A percentile compares a stretch with the other conserved stretches of the same genome.
Evolutionary conservation across 1,140 invertebrate species (phyloP).

Genomic region (Oncopeltus fasciatus): DNA sequence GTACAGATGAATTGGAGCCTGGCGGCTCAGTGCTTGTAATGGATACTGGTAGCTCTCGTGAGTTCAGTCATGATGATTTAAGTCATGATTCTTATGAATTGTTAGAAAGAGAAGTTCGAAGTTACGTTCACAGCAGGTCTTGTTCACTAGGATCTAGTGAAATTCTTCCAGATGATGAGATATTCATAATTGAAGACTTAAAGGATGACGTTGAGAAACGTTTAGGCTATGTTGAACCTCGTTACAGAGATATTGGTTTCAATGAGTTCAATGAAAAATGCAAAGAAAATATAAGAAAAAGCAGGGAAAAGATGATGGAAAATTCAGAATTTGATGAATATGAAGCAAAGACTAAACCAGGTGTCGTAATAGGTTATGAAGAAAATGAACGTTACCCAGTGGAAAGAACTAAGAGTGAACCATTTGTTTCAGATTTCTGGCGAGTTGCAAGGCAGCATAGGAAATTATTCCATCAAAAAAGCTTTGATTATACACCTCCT

Average conservation of each 20-base stretch:
- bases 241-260: constrained; percentile 25
- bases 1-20: constrained; percentile 36
- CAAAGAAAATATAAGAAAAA: constrained; percentile 24
- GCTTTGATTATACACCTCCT: constrained; percentile 65
- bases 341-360: constrained; percentile 33
- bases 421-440: constrained; percentile 36
- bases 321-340: constrained; percentile 31
- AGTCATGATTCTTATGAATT: constrained; percentile 80
- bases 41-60: constrained; percentile 24
- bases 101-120: constrained; percentile 39
- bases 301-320: constrained; percentile 18
- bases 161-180: constrained; percentile 38
- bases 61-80: constrained; percentile 62
- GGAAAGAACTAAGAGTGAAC: constrained; percentile 70
- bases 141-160: constrained; percentile 51
- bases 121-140: constrained; percentile 19
- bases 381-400: constrained; percentile 32
- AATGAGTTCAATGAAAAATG: constrained; percentile 28
- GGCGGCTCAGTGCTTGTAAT: constrained; percentile 25
- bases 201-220: constrained; percentile 26
- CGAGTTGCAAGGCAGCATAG: constrained; percentile 22
- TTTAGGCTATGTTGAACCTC: constrained; percentile 25
- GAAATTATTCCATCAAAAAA: constrained; percentile 66
- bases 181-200: constrained; percentile 46
- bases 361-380: constrained; percentile 32